Conservation (phyloP, 2,888 invertebrate species). For the Thymelicus lineola region DNA sequence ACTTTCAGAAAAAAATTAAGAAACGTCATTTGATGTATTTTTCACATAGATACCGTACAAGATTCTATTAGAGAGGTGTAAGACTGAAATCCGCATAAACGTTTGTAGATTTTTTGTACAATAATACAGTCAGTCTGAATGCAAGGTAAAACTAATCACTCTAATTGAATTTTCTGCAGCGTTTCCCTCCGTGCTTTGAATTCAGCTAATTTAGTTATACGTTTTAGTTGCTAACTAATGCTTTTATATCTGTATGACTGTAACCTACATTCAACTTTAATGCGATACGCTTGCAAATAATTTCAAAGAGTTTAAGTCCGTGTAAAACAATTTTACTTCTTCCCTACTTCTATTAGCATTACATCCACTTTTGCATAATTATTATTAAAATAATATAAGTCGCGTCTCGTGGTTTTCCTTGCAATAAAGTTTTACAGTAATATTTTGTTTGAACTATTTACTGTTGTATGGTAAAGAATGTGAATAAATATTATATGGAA, state of each 20-base stretch:
- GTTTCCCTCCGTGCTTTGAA: constrained; percentile 69
- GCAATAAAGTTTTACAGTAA: no score
- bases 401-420: no score
- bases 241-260: constrained; percentile 35
- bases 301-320: constrained; percentile 19
- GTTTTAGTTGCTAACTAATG: constrained; percentile 66
- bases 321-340: constrained; percentile 6
- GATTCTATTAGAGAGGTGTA: constrained; percentile 38
- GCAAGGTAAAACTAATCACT: constrained; percentile 76
- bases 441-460: no score
- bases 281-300: constrained; percentile 25
- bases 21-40: constrained; percentile 14
- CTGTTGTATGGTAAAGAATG: no score
- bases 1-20: constrained; percentile 48
- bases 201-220: constrained; percentile 71
- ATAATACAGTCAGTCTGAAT: constrained; percentile 59
- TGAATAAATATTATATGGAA: no score
- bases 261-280: constrained; percentile 28
- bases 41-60: background rate
- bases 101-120: constrained; percentile 59
- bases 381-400: background rate
- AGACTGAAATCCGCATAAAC: constrained; percentile 48
- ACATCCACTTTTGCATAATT: background rate
- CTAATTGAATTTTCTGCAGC: constrained; percentile 76
- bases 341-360: background rate